Conservation (phyloP, 2,113 vertebrate genomes). For the Passer domesticus region DNA sequence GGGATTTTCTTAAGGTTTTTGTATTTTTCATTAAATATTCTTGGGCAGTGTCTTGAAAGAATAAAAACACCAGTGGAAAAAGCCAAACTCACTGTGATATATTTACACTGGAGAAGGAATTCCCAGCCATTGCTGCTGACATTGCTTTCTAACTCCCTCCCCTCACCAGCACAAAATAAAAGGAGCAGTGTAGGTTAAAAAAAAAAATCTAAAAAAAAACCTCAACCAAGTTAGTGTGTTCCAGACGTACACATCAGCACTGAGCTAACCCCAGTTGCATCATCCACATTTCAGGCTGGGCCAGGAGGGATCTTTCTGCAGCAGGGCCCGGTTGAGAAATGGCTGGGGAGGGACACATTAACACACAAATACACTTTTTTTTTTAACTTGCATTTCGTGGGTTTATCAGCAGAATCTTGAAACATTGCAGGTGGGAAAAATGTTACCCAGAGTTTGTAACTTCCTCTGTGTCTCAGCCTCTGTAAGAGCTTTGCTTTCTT, state of each 20-base stretch:
- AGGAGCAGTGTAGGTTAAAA: conserved; percentile 37
- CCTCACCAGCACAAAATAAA: conserved; percentile 6
- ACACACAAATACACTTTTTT: neutral
- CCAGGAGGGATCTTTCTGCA: conserved; percentile 42
- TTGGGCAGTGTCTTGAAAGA: neutral
- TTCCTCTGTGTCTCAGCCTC: neutral
- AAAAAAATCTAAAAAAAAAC: neutral
- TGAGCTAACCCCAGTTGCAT: conserved; percentile 68
- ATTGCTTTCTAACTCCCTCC: neutral
- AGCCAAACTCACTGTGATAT: neutral
- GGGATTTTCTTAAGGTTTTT: neutral
- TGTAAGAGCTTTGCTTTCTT: neutral
- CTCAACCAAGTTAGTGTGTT: neutral
- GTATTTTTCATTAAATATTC: neutral
- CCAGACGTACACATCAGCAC: conserved; percentile 62
- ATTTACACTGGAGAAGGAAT: neutral
- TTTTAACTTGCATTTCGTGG: neutral
- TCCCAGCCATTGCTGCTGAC: conserved; percentile 14
- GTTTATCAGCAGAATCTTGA: conserved; percentile 43
- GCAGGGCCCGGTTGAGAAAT: neutral
- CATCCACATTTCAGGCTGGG: conserved; percentile 58
- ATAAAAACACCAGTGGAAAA: neutral
- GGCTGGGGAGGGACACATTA: conserved; percentile 20
- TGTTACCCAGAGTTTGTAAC: neutral
- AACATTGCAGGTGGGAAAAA: conserved; percentile 18